Evolutionary conservation across 53 echinoderm and acorn worm genomes (phyloP).

Genomic region (Holothuria scabra): DNA sequence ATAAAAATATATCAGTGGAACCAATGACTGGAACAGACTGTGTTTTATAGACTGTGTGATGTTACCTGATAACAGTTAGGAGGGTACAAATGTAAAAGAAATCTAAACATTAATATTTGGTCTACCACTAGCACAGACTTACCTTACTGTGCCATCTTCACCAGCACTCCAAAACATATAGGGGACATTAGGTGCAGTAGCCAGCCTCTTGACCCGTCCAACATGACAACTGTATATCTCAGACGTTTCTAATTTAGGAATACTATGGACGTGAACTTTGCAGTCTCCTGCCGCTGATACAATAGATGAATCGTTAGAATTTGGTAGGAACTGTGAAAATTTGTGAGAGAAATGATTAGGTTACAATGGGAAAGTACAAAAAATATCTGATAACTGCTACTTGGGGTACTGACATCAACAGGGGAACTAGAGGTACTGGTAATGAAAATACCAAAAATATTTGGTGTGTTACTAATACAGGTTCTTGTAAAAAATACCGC

Average conservation of each 20-base stretch:
- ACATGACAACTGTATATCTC: constrained; percentile 96
- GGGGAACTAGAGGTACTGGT: too few species aligned
- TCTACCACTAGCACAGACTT: background rate
- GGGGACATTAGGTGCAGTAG: constrained; percentile 83
- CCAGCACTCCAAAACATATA: constrained; percentile 99
- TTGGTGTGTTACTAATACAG: too few species aligned
- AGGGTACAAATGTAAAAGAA: too few species aligned
- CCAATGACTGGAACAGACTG: too few species aligned
- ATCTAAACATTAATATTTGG: too few species aligned
- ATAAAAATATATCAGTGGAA: too few species aligned
- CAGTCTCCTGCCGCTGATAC: constrained; percentile 92
- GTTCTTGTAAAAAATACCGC: too few species aligned
- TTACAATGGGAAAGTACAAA: background rate
- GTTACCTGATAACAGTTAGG: too few species aligned
- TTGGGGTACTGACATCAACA: too few species aligned
- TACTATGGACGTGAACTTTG: constrained; percentile 90
- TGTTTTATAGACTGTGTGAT: too few species aligned
- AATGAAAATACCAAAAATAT: too few species aligned
- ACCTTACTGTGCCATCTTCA: constrained; percentile 97
- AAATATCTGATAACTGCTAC: too few species aligned
- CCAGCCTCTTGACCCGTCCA: constrained; percentile 90
- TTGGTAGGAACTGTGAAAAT: constrained; percentile 82
- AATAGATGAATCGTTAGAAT: constrained; percentile 85
- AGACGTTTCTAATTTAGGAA: constrained; percentile 84
- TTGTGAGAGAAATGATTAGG: background rate